Evolutionary conservation across 2,888 invertebrate genomes (phyloP).

Genomic region (Hesperia comma): DNA sequence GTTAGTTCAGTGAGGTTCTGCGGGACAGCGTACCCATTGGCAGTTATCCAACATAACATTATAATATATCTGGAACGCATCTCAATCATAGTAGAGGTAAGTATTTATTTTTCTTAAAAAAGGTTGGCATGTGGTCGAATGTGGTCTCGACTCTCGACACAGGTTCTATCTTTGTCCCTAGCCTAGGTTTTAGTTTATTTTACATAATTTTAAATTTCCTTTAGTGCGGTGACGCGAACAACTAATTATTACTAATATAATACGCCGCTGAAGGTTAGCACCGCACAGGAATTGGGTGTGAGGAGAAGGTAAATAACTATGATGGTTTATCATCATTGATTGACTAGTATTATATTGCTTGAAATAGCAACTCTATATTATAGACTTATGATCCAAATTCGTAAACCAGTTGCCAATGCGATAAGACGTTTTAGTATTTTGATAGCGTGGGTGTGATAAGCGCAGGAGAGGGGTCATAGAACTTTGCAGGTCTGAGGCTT

Average conservation of each 20-base stretch:
- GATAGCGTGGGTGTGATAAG: constrained; percentile 62
- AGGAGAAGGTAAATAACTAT: constrained; percentile 62
- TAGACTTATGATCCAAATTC: constrained; percentile 1
- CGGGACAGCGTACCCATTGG: no score
- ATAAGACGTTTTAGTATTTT: constrained; percentile 22
- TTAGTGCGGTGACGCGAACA: background rate
- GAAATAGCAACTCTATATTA: constrained; percentile 43
- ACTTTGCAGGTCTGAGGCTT: constrained; percentile 66
- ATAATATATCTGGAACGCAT: no score
- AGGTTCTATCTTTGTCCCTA: no score
- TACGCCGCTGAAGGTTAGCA: constrained; percentile 1
- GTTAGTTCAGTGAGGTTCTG: no score
- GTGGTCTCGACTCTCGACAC: no score
- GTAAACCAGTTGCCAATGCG: constrained; percentile 3
- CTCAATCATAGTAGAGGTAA: no score
- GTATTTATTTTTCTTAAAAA: no score
- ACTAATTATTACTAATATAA: constrained; percentile 3
- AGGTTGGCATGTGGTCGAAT: no score
- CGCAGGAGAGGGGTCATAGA: constrained; percentile 76
- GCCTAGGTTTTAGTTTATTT: no score
- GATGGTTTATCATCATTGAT: constrained; percentile 54
- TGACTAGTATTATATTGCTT: constrained; percentile 24
- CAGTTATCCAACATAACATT: no score
- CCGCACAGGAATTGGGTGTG: constrained; percentile 50
- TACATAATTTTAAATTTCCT: no score